These are phyloP conservation scores for Rhynchopsitta pachyrhyncha DNA, from an alignment of 2,113 vertebrate species.

Conservation along the genomic window DNA sequence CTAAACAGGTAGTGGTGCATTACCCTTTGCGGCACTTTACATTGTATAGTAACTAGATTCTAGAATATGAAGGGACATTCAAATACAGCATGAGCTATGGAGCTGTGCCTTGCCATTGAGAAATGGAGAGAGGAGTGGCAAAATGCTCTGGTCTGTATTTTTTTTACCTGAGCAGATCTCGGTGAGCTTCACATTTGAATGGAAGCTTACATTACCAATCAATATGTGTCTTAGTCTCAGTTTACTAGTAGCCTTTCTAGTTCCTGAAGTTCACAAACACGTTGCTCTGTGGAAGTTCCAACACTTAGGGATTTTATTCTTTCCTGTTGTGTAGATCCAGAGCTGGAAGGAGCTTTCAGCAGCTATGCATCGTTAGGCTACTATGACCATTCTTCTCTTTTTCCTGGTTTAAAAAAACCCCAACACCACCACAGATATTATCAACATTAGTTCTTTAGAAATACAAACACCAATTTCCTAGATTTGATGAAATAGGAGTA, in stretches of 20 bases:
- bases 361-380: neutral
- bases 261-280: neutral
- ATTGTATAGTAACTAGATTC: neutral
- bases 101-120: neutral
- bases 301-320: neutral
- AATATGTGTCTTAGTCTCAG: neutral
- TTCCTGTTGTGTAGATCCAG: constrained; percentile 1
- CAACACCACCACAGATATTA: neutral
- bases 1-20: neutral
- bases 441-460: neutral
- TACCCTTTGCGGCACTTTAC: neutral
- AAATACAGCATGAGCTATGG: neutral
- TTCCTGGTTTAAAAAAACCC: neutral
- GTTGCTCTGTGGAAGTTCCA: neutral
- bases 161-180: neutral
- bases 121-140: neutral
- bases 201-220: neutral
- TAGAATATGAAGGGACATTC: neutral
- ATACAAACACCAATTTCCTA: neutral
- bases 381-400: neutral
- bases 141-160: neutral
- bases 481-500: neutral
- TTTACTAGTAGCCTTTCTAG: neutral
- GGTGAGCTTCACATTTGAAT: neutral
- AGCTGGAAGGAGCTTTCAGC: neutral